Evolutionary conservation across 35 echinoderm and acorn worm species (phyloP).

Genomic region (Patiria miniata): DNA sequence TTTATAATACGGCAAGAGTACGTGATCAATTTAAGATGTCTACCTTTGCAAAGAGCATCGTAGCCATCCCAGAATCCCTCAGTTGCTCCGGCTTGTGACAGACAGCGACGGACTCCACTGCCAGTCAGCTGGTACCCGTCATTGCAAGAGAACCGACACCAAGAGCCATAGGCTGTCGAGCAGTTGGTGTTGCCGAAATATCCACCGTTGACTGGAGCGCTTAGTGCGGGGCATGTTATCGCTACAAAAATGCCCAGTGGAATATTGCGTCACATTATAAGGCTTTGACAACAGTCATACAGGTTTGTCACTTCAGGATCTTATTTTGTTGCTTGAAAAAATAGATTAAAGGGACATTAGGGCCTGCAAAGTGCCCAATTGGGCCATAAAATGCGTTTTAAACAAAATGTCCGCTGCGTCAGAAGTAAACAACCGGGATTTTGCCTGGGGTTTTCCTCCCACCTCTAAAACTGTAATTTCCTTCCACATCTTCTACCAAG

Average conservation of each 20-base stretch:
- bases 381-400: no score
- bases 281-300: background rate
- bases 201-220: background rate
- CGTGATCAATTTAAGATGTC: background rate
- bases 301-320: no score
- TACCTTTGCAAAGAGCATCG: slow-evolving; percentile 19
- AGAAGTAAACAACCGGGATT: no score
- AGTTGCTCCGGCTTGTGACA: slow-evolving; percentile 1
- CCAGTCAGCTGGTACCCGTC: slow-evolving; percentile 1
- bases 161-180: slow-evolving; percentile 18
- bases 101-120: slow-evolving; percentile 11
- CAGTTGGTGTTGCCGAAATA: background rate
- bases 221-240: background rate
- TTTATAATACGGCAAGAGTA: background rate
- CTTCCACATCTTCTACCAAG: no score
- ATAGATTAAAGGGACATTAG: no score
- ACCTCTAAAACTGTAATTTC: no score
- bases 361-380: no score
- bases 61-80: slow-evolving; percentile 30
- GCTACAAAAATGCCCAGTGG: background rate
- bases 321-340: no score
- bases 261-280: background rate
- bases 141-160: background rate
- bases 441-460: no score
- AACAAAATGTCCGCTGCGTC: no score